Base-by-base conservation (phyloP, 1,140 invertebrate genomes). In the Riptortus pedestris region DNA sequence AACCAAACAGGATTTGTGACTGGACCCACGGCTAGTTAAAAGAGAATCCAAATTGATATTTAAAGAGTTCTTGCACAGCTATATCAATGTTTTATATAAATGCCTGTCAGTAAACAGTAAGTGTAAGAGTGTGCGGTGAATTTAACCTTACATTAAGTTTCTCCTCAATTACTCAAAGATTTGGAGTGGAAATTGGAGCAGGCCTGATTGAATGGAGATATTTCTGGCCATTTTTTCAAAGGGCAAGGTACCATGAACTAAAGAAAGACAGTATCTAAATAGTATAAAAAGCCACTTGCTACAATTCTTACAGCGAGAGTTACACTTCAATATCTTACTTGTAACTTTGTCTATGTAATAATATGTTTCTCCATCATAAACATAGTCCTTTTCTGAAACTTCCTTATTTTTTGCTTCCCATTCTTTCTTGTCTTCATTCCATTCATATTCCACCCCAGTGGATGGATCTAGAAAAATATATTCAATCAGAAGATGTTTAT, bases 371-470 rank as follows among this genome's bases (percentile, higher is more conserved):
- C 79, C 79, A 70, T 81, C 79, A 67, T 77, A 80, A 63, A 77
- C 70, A 71, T 80, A 81, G 62, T 74, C 69, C 63, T 73, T 72
- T 65, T 68, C 69, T 14, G 69, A 22, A 61, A 71, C 66, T 26
- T 66, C 70, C 12, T 66, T 47, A 16, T 71, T 68, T n/a, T n/a
- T n/a, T 1, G 73, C 69, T 33, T 74, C 68, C 83, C 84, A 85
- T 67, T 79, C 74, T 68, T 82, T 80, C 68, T 78, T 76, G 16
- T 76, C 76, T 61, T 77, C 75, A 71, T 81, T 78, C 84, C 86
- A 88, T 71, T 80, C 77, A 72, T 85, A 87, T 72, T 85, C 55
- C 7, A 28, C 26, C 11, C 62, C 62, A 20, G 38, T 57, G 5
- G 14, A 1, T n/a, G 65, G 62, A 61, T 66, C 65, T 66, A 58